Conservation (phyloP, 92 coral and sea anemone genomes). For the Parazoanthus atlanticus region DNA sequence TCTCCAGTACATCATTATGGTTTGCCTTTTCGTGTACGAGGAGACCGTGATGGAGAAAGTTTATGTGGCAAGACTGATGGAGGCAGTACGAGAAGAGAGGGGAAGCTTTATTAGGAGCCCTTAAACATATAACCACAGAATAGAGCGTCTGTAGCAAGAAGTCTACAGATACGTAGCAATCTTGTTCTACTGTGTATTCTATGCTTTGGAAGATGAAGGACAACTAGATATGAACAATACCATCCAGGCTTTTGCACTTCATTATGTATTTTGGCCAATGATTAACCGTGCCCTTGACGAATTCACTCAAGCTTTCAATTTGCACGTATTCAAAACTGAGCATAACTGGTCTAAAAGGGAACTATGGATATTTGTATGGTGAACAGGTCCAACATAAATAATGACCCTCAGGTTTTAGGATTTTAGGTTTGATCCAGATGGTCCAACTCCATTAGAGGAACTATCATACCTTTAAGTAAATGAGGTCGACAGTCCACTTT, state of each 20-base stretch:
- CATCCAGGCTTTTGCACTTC: conserved; percentile 56
- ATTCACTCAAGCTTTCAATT: conserved; percentile 60
- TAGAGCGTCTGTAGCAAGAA: conserved; percentile 57
- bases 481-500: background rate
- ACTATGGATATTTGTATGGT: conserved; percentile 66
- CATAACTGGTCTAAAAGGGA: conserved; percentile 65
- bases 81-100: conserved; percentile 45
- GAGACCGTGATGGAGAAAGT: conserved; percentile 67
- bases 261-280: conserved; percentile 58
- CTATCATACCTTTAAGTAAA: background rate
- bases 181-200: conserved; percentile 61
- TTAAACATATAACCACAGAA: conserved; percentile 63
- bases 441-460: background rate
- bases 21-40: conserved; percentile 63
- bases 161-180: conserved; percentile 51
- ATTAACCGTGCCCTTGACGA: conserved; percentile 57
- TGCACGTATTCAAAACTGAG: conserved; percentile 62
- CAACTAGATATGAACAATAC: conserved; percentile 52
- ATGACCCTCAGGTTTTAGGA: conserved; percentile 29
- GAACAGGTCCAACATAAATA: conserved; percentile 23
- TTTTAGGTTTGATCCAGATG: conserved; percentile 1
- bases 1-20: conserved; percentile 45
- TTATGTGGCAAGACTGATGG: conserved; percentile 54
- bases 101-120: conserved; percentile 63
- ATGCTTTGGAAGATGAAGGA: conserved; percentile 62